These are phyloP conservation scores for Nestor notabilis DNA, from an alignment of 2,113 vertebrate species.

Conservation along the genomic window DNA sequence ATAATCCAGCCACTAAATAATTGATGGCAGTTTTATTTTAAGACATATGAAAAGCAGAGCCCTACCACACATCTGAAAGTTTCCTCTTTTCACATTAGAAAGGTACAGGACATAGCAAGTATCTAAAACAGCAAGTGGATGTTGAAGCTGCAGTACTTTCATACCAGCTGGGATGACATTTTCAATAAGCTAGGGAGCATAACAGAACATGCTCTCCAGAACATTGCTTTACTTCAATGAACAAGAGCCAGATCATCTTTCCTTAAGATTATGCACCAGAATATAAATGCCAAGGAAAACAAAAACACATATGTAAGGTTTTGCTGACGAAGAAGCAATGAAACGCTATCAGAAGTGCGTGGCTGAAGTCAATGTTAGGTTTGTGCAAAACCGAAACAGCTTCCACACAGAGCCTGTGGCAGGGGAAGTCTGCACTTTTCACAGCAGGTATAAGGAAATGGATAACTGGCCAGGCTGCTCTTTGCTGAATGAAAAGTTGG, in stretches of 20 bases:
- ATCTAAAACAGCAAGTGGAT: not conserved
- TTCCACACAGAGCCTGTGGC: not conserved
- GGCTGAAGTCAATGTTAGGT: not conserved
- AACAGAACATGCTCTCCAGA: not conserved
- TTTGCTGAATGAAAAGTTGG: not conserved
- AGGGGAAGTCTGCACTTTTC: not conserved
- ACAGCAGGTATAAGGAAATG: not conserved
- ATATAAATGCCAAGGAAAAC: not conserved
- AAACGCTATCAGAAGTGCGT: not conserved
- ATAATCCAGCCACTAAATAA: not conserved
- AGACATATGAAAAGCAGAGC: not conserved
- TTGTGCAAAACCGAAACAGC: not conserved
- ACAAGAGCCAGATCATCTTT: not conserved
- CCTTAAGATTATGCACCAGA: not conserved
- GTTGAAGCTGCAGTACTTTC: not conserved
- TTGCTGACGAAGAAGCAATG: not conserved
- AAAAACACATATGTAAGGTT: not conserved
- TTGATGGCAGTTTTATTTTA: not conserved
- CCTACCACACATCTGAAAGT: not conserved
- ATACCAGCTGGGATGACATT: not conserved
- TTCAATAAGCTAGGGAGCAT: not conserved
- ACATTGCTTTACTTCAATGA: not conserved
- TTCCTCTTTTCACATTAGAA: not conserved
- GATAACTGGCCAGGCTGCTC: not conserved
- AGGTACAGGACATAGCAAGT: not conserved